phyloP scores from a whole-genome alignment of 1,140 invertebrate genomes.

The Anadara kagoshimensis region DNA sequence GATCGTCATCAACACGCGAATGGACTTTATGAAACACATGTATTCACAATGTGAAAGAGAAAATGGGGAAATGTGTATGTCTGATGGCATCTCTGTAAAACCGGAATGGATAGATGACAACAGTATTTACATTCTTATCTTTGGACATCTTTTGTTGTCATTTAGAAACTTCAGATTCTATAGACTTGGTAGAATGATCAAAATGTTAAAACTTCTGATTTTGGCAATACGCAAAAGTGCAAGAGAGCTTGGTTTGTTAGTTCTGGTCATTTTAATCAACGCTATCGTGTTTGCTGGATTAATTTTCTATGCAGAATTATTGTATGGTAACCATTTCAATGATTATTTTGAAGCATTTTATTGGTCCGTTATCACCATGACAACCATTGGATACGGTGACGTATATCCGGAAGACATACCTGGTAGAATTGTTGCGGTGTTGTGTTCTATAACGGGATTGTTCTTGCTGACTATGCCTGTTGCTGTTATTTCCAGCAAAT shows the following conservation, averaged over 20 bases:
- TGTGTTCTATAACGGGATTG: conserved; percentile 95
- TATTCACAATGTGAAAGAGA: no score
- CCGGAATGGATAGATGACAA: background rate
- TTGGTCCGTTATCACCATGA: conserved; percentile 99
- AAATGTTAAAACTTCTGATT: conserved; percentile 21
- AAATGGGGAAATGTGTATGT: background rate
- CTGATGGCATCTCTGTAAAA: background rate
- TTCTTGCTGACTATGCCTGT: conserved; percentile 91
- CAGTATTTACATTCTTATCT: conserved; percentile 13
- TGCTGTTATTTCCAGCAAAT: conserved; percentile 52
- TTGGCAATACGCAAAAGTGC: conserved; percentile 9
- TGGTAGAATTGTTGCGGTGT: conserved; percentile 95
- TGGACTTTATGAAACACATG: no score
- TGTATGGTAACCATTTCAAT: background rate
- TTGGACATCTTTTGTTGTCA: conserved; percentile 35
- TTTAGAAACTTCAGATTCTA: conserved; percentile 44
- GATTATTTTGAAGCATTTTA: conserved; percentile 85
- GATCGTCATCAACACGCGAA: no score
- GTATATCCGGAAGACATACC: conserved; percentile 37
- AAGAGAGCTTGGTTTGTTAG: conserved; percentile 12
- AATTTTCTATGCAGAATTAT: conserved; percentile 81
- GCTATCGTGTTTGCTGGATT: conserved; percentile 7
- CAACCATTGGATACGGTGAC: conserved; percentile 92
- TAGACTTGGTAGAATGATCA: conserved; percentile 22
- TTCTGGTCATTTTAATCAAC: conserved; percentile 15